Evolutionary conservation across 2,888 invertebrate species (phyloP).

Genomic region (Dioctria linearis): DNA sequence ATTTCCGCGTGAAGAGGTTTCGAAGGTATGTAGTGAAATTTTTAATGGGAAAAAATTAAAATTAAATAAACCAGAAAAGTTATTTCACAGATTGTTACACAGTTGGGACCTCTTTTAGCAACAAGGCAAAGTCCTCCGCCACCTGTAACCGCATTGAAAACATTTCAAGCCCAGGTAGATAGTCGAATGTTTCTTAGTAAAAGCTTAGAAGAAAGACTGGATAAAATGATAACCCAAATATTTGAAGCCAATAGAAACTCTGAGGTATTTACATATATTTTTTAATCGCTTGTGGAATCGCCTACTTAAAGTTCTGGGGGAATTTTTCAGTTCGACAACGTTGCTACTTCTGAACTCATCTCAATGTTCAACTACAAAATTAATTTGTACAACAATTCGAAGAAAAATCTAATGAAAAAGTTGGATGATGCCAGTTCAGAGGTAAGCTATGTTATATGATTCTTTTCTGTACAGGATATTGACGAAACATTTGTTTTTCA

Average conservation of each 20-base stretch:
- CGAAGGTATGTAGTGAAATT: slow-evolving; percentile 63
- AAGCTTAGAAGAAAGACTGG: slow-evolving; percentile 66
- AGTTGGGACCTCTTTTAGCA: background rate
- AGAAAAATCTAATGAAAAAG: slow-evolving; percentile 64
- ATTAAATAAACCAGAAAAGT: too few relatives aligned
- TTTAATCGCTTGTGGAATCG: too few relatives aligned
- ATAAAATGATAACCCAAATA: slow-evolving; percentile 62
- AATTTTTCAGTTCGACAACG: slow-evolving; percentile 63
- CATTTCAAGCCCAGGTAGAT: background rate
- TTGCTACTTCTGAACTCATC: slow-evolving; percentile 68
- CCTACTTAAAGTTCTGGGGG: background rate
- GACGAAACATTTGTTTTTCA: slow-evolving; percentile 55
- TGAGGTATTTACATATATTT: slow-evolving; percentile 6
- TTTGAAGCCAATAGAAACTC: slow-evolving; percentile 46
- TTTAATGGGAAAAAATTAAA: background rate
- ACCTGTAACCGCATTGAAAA: background rate
- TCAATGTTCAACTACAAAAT: slow-evolving; percentile 69
- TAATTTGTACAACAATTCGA: slow-evolving; percentile 64
- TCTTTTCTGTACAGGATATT: background rate
- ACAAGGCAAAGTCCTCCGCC: background rate
- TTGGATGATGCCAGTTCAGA: slow-evolving; percentile 66
- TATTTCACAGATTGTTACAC: slow-evolving; percentile 5
- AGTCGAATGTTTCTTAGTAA: slow-evolving; percentile 61
- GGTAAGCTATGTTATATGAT: slow-evolving; percentile 57
- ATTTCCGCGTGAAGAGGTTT: slow-evolving; percentile 67